A percentile compares a stretch with the other conserved stretches of the same genome.
Conservation (phyloP, 2,113 vertebrate species). For the Toxostoma redivivum region DNA sequence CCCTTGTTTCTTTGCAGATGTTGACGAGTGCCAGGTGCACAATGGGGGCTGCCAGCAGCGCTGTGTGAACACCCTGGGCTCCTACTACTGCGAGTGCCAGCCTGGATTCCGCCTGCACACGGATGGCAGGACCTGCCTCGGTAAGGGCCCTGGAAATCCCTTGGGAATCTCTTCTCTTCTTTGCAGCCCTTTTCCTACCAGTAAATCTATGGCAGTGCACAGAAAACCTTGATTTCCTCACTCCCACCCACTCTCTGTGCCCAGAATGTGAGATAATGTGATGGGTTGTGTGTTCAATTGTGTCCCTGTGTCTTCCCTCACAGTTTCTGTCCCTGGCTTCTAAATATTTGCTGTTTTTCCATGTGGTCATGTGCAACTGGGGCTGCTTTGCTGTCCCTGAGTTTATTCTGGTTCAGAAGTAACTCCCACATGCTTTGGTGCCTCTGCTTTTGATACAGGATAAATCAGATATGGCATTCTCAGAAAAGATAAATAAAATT, state of each 20-base stretch:
- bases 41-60: slow-evolving; percentile 95
- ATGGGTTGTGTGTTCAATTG: neutral
- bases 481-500: neutral
- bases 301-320: neutral
- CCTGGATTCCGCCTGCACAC: slow-evolving; percentile 85
- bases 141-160: slow-evolving; percentile 64
- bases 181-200: neutral
- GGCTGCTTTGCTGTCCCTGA: neutral
- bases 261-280: fast-evolving
- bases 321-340: fast-evolving
- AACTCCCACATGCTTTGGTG: neutral
- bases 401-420: neutral
- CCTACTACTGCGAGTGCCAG: slow-evolving; percentile 87
- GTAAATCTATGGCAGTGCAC: fast-evolving
- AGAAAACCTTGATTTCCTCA: fast-evolving
- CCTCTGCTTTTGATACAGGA: neutral
- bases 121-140: slow-evolving; percentile 88
- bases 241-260: fast-evolving
- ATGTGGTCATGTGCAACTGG: fast-evolving
- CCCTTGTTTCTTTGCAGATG: slow-evolving; percentile 67
- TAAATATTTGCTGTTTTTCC: fast-evolving
- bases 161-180: fast-evolving
- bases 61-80: slow-evolving; percentile 90
- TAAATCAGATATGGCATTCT: neutral
- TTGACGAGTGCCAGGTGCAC: slow-evolving; percentile 89